Conservation (phyloP, 1,140 invertebrate genomes). For the Panulirus ornatus region DNA sequence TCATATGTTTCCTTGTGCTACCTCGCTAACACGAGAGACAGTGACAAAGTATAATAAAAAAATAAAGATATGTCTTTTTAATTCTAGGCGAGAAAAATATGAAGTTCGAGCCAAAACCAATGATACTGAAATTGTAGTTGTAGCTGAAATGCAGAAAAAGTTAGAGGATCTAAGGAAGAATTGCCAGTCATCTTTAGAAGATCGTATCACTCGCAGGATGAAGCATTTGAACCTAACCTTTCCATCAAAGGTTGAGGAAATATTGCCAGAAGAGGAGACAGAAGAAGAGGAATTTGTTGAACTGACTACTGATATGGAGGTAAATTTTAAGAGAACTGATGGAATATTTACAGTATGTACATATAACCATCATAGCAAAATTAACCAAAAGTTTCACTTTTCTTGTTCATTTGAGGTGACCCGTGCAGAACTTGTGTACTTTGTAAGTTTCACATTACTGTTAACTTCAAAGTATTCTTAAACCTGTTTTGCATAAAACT, state of each 20-base stretch:
- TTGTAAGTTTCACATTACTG: no score
- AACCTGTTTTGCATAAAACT: no score
- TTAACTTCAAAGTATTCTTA: no score
- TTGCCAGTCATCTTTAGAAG: background rate
- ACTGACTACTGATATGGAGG: constrained; percentile 29
- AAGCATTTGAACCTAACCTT: constrained; percentile 9
- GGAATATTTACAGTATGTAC: no score
- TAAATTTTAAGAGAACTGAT: background rate
- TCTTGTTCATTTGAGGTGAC: no score
- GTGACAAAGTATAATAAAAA: no score
- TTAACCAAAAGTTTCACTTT: no score
- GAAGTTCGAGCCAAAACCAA: background rate
- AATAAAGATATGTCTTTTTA: background rate
- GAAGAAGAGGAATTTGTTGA: constrained; percentile 2
- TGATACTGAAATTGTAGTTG: background rate
- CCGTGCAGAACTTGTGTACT: no score
- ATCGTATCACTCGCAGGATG: constrained; percentile 22
- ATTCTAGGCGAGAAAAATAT: constrained; percentile 16
- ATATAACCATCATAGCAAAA: no score
- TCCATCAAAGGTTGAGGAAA: constrained; percentile 29
- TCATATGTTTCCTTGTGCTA: no score
- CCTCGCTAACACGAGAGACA: no score
- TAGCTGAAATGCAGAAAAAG: background rate
- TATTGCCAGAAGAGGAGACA: background rate
- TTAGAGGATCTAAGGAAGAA: background rate